Evolutionary conservation across 2,888 invertebrate species (phyloP), one percentile per base, ranked within the genome.

Genomic region (Altica lythri): DNA sequence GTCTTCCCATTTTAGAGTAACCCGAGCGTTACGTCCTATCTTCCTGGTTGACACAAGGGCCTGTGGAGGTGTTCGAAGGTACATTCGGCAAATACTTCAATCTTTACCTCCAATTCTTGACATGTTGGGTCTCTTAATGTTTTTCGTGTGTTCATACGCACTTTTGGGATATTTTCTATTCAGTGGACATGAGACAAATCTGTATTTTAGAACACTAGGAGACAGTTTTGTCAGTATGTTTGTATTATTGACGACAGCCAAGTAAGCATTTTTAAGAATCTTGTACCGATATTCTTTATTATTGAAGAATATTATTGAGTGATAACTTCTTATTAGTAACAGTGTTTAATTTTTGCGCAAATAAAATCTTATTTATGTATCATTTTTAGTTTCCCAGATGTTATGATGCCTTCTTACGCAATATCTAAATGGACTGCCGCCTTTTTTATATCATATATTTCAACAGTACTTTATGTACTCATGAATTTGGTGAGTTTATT

Each of bases 331-430:
- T n/a, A n/a, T n/a, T n/a, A n/a, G n/a, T n/a, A n/a, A n/a, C n/a
- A n/a, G n/a, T n/a, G n/a, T n/a, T n/a, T n/a, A n/a, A n/a, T n/a
- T n/a, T n/a, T n/a, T n/a, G n/a, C n/a, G n/a, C n/a, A n/a, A n/a
- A n/a, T n/a, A n/a, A n/a, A n/a, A n/a, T n/a, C n/a, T n/a, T n/a
- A n/a, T n/a, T n/a, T n/a, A n/a, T 14, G 13, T 14, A 6, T 45
- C 12, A 40, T 16, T 27, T 47, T 29, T 78, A 92, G 92, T 77
- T 93, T 88, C 77, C 93, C 93, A 2, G 93, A 93, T 75, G 91
- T 94, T 13, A 93, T 93, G 93, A 92, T 93, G 92, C 91, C 90
- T 3, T 87, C 92, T 0, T 93, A 92, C 73, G 85, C 88, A 16
- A 81, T 82, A 67, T 88, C 86, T 27, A 87, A 86, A 72, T 90